phyloP scores from a whole-genome alignment of 2,113 vertebrate genomes.

The rabbit (Oryctolagus cuniculus) region mOryCun1.1 NC_091434.1:5367501-5368000 shows the following conservation, averaged over 20 bases:
- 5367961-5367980: not conserved
- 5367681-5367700: not conserved
- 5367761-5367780: not conserved
- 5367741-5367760: not conserved
- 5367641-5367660: not conserved
- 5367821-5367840: not conserved
- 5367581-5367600: conserved; percentile 54
- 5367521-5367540: conserved; percentile 38
- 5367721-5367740: not conserved
- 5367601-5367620: not conserved
- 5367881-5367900: not conserved
- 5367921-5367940: not conserved
- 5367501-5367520: conserved; percentile 16
- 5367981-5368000: not conserved
- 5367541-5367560: not conserved
- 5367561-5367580: not conserved
- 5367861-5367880: not conserved
- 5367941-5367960: not conserved
- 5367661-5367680: not conserved
- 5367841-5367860: not conserved
- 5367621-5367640: not conserved
- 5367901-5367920: fast-evolving
- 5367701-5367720: conserved; percentile 54
- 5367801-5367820: not conserved
- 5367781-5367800: not conserved